Evolutionary conservation across 2,888 invertebrate species (phyloP).

Genomic region (Aphelenchoides bicaudatus): DNA sequence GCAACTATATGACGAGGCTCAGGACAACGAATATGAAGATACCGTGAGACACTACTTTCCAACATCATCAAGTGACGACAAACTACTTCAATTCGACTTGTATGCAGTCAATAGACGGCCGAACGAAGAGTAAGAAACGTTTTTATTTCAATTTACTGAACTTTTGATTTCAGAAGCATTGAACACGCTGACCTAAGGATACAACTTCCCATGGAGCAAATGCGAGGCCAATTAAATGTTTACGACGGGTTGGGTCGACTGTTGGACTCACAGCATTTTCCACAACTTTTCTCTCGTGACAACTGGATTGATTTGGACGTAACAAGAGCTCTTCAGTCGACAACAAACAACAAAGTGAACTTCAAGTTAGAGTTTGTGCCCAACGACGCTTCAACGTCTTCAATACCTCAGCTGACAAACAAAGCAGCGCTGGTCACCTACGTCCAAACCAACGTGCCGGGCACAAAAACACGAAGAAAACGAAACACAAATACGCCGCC

Average conservation of each 20-base stretch:
- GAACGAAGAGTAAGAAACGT: neutral
- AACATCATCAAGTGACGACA: neutral
- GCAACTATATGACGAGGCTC: conserved; percentile 41
- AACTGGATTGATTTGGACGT: conserved; percentile 42
- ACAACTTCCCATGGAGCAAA: neutral
- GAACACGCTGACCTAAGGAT: conserved; percentile 20
- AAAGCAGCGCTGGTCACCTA: conserved; percentile 20
- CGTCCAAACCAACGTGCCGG: conserved; percentile 1
- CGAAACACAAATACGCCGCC: conserved; percentile 11
- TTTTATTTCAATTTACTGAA: too few relatives aligned
- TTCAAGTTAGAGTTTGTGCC: too few relatives aligned
- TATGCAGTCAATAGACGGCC: neutral
- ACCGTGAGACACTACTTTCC: conserved; percentile 48
- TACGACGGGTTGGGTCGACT: conserved; percentile 10
- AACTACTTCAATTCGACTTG: conserved; percentile 2
- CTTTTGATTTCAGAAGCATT: too few relatives aligned
- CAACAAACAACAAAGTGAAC: too few relatives aligned
- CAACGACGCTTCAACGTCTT: neutral
- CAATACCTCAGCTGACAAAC: neutral
- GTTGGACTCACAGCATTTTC: conserved; percentile 25
- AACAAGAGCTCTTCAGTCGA: conserved; percentile 26
- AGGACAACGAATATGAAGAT: conserved; percentile 39
- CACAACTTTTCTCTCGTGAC: conserved; percentile 26
- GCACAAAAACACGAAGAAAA: neutral
- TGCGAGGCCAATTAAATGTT: conserved; percentile 2